A percentile compares a stretch with the other conserved stretches of the same genome.
Conservation (phyloP, 2,113 vertebrate genomes). For the Eleginops maclovinus region DNA sequence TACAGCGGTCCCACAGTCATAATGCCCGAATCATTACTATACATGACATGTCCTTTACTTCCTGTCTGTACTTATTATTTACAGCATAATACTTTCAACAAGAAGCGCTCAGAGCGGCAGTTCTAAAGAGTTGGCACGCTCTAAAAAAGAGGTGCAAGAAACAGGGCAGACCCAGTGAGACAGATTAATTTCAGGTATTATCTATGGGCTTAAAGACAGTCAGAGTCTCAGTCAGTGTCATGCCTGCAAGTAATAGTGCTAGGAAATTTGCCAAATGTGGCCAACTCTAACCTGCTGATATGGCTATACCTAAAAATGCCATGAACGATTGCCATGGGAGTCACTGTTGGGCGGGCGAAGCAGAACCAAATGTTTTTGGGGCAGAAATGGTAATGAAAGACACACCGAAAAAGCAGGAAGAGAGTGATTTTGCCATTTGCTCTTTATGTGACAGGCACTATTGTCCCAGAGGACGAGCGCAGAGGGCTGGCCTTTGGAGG, state of each 20-base stretch:
- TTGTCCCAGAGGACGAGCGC: slow-evolving; percentile 8
- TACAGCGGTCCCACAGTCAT: not conserved
- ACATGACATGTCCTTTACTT: not conserved
- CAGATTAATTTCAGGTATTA: not conserved
- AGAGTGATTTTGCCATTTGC: slow-evolving; percentile 18
- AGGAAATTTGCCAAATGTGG: not conserved
- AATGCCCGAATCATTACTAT: not conserved
- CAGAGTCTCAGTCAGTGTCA: not conserved
- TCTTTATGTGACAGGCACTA: slow-evolving; percentile 12
- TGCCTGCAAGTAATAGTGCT: not conserved
- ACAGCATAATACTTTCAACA: too few relatives aligned
- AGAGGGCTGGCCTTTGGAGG: slow-evolving; percentile 23
- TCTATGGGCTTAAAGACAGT: not conserved
- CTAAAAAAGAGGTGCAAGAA: not conserved
- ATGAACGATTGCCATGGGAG: too few relatives aligned
- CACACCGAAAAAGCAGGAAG: not conserved
- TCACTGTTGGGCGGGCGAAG: not conserved
- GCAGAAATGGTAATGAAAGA: not conserved
- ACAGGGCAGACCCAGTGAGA: slow-evolving; percentile 4
- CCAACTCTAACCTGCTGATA: not conserved
- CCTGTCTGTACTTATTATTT: too few relatives aligned
- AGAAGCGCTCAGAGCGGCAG: too few relatives aligned
- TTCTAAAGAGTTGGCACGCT: too few relatives aligned
- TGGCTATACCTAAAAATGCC: too few relatives aligned
- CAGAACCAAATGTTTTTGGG: slow-evolving; percentile 12